phyloP scores from a whole-genome alignment of 2,113 vertebrate species.

The Lepus timidus region DNA sequence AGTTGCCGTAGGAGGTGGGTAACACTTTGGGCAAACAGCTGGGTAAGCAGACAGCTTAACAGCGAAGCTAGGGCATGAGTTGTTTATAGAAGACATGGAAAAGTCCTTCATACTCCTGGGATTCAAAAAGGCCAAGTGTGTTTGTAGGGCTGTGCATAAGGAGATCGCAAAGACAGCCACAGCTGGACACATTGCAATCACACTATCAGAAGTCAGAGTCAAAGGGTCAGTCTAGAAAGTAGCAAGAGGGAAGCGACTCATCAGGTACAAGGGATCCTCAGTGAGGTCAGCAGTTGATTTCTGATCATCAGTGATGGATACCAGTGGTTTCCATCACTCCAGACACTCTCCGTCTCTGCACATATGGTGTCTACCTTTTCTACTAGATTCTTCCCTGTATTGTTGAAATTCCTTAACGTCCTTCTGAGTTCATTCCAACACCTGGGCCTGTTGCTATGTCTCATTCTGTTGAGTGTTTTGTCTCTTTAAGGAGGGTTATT shows the following conservation, averaged over 20 bases:
- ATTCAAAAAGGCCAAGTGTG: background rate
- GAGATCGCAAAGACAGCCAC: background rate
- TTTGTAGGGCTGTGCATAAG: background rate
- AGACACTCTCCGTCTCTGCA: background rate
- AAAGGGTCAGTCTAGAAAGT: background rate
- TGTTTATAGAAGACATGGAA: background rate
- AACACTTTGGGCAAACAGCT: background rate
- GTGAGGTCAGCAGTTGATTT: background rate
- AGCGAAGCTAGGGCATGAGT: background rate
- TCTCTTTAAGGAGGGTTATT: background rate
- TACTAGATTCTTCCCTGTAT: background rate
- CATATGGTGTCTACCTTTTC: background rate
- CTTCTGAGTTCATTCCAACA: background rate
- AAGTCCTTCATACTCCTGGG: background rate
- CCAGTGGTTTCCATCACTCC: background rate
- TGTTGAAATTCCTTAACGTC: background rate
- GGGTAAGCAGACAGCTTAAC: background rate
- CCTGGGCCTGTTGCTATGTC: background rate
- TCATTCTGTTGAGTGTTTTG: background rate
- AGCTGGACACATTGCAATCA: background rate
- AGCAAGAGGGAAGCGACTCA: background rate
- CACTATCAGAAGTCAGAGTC: background rate
- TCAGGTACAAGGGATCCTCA: background rate
- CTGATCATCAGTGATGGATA: background rate
- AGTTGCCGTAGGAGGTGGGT: background rate